Conservation (phyloP, 2,113 vertebrate genomes). For the Cynocephalus volans region DNA sequence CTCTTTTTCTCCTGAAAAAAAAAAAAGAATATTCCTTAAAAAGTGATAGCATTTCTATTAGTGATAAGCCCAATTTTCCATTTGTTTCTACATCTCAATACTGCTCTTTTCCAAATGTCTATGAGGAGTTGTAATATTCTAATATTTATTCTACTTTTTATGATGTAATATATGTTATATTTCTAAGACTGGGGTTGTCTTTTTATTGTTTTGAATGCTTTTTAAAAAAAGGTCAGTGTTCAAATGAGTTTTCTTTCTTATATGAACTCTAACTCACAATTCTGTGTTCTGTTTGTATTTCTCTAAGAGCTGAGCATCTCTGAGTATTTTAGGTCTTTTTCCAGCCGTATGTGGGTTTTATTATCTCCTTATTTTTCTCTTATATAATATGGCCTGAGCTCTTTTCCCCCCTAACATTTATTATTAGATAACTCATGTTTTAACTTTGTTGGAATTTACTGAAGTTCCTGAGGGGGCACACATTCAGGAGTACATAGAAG, state of each 20-base stretch:
- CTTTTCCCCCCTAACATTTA: not conserved
- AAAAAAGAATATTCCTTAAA: constrained; percentile 40
- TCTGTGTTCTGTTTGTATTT: constrained; percentile 23
- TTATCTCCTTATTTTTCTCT: constrained; percentile 9
- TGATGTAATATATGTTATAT: not conserved
- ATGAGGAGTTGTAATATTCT: not conserved
- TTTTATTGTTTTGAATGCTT: constrained; percentile 49
- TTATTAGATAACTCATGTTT: not conserved
- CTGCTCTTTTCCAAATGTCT: not conserved
- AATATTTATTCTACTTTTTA: constrained; percentile 38
- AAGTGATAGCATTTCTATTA: constrained; percentile 4
- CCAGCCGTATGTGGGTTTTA: not conserved
- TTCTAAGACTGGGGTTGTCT: not conserved
- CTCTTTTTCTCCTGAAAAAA: not conserved
- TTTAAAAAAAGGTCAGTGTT: constrained; percentile 43
- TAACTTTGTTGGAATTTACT: not conserved
- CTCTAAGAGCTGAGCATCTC: constrained; percentile 19
- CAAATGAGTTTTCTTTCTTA: constrained; percentile 49
- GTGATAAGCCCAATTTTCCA: not conserved
- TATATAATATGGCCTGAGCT: not conserved
- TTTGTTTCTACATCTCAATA: constrained; percentile 21
- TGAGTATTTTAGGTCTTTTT: constrained; percentile 37
- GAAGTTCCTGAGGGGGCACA: not conserved
- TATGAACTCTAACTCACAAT: constrained; percentile 37
- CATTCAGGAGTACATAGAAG: not conserved